These are phyloP conservation scores for Leptinotarsa haldemani DNA, from an alignment of 2,888 invertebrate species.

Conservation along the genomic window DNA sequence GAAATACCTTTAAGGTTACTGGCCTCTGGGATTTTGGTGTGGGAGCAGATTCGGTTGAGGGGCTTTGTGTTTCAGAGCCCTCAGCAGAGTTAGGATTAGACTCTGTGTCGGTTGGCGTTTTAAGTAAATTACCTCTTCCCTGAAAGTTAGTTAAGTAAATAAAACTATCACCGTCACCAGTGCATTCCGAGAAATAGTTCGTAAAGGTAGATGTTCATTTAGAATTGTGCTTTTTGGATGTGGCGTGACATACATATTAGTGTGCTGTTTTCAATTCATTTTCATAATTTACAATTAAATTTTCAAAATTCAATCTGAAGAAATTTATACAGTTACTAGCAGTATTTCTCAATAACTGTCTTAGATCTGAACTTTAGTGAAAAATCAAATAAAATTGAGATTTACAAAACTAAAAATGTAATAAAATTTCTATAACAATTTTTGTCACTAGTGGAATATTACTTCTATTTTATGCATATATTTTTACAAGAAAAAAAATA, in stretches of 20 bases:
- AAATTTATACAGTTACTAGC: neutral
- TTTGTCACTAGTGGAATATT: no score
- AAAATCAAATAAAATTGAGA: no score
- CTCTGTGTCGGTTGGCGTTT: constrained; percentile 57
- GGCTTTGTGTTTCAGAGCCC: constrained; percentile 61
- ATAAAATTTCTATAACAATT: no score
- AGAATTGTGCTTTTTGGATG: constrained; percentile 5
- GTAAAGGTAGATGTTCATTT: neutral
- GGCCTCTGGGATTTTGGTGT: constrained; percentile 70
- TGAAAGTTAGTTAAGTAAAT: constrained; percentile 63
- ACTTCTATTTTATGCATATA: no score
- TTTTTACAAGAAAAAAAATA: no score
- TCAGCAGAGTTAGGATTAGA: constrained; percentile 54
- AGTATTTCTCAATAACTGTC: no score
- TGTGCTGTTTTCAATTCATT: neutral
- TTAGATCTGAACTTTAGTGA: no score
- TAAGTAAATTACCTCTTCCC: constrained; percentile 66
- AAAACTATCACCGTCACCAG: constrained; percentile 49
- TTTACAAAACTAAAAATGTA: no score
- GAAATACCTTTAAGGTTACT: constrained; percentile 71
- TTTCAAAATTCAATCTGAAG: neutral
- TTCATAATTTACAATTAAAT: neutral
- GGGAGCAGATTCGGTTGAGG: constrained; percentile 58
- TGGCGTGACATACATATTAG: neutral
- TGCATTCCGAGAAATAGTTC: constrained; percentile 25